phyloP scores from a whole-genome alignment of 1,140 invertebrate genomes.

The Drosophila albomicans region DNA sequence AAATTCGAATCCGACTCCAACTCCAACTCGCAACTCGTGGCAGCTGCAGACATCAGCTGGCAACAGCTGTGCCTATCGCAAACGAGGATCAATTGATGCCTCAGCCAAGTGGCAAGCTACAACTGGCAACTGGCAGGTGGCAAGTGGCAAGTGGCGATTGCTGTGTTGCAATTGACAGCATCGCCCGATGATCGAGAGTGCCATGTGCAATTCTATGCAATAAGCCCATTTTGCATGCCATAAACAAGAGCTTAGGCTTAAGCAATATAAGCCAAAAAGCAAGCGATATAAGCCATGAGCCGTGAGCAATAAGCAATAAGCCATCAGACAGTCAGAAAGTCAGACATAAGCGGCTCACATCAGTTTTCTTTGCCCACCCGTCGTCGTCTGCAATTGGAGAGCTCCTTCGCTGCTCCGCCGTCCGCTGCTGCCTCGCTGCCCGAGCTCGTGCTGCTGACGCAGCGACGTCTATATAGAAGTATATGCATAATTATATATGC shows the following conservation, averaged over 20 bases:
- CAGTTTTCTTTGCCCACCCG: conserved; percentile 15
- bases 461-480: conserved; percentile 36
- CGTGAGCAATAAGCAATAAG: conserved; percentile 34
- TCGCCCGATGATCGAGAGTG: conserved; percentile 43
- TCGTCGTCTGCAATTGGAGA: conserved; percentile 56
- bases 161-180: conserved; percentile 48
- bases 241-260: conserved; percentile 65
- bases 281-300: background rate
- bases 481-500: conserved; percentile 5
- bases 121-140: conserved; percentile 36
- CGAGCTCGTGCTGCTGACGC: conserved; percentile 59
- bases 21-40: conserved; percentile 37
- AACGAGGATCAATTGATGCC: conserved; percentile 54
- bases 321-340: conserved; percentile 1
- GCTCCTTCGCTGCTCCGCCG: conserved; percentile 6
- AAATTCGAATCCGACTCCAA: conserved; percentile 25
- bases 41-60: conserved; percentile 49
- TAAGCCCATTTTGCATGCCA: conserved; percentile 52
- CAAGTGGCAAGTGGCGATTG: conserved; percentile 39
- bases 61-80: conserved; percentile 48
- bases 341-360: conserved; percentile 48
- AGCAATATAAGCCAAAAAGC: conserved; percentile 24
- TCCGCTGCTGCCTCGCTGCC: conserved; percentile 2
- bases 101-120: conserved; percentile 28
- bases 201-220: conserved; percentile 55